Evolutionary conservation across 2,797 vertebrate species (phyloP).

Genomic region (Gobionotothen gibberifrons): DNA sequence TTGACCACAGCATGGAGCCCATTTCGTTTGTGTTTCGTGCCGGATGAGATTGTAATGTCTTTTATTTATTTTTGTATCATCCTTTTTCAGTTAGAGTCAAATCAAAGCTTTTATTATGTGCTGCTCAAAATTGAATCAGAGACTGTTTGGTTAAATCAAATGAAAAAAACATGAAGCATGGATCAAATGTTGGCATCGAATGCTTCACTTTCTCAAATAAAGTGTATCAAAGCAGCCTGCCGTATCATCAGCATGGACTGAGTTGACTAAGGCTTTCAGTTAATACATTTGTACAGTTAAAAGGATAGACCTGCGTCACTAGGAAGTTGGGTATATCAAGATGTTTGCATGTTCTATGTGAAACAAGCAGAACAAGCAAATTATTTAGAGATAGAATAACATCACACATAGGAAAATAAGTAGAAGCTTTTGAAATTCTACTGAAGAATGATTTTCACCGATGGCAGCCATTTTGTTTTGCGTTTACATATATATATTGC

Average conservation of each 20-base stretch:
- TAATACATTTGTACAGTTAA: constrained; percentile 9
- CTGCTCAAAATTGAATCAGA: neutral
- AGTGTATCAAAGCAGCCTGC: neutral
- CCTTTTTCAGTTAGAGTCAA: neutral
- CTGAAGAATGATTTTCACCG: no score
- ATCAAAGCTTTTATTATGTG: constrained; percentile 1
- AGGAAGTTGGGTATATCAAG: constrained; percentile 3
- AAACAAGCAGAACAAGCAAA: constrained; percentile 5
- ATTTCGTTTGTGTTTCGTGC: constrained; percentile 2
- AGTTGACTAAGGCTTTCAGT: constrained; percentile 2
- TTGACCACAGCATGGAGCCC: constrained; percentile 32
- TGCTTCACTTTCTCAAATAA: neutral
- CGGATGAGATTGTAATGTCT: constrained; percentile 1
- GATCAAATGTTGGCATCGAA: neutral
- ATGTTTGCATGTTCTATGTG: neutral
- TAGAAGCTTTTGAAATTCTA: no score
- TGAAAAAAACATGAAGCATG: neutral
- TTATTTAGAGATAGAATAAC: neutral
- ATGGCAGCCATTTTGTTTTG: no score
- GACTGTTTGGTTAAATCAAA: neutral
- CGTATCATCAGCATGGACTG: neutral
- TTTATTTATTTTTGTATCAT: neutral
- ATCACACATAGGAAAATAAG: no score
- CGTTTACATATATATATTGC: no score
- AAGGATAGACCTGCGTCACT: constrained; percentile 16